Evolutionary conservation across 1,140 invertebrate species (phyloP), one percentile per base, ranked within the genome.

Genomic region (Monochamus saltuarius): DNA sequence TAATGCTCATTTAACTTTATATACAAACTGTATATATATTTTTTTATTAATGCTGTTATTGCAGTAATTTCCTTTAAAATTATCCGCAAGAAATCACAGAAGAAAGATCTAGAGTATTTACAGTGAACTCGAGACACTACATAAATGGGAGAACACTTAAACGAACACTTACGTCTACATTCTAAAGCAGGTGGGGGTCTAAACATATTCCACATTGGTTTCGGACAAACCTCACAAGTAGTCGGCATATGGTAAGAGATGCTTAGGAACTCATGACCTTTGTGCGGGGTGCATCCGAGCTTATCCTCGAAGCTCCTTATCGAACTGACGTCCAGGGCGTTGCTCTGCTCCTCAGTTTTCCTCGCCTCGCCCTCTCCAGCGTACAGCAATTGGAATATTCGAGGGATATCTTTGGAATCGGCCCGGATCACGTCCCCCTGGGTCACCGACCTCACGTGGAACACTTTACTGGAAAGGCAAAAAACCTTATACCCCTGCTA

Each of bases 211-310:
- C 95, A 98, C 52, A 98, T 83, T 68, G 95, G 94, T 77, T 95
- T 96, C 35, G 94, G 88, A 84, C 97, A 99, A 50, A 94, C 90
- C 81, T 99, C 97, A 81, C 97, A 99, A 60, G 91, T 91, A 1
- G 97, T 97, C 36, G 96, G 96, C 87, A 98, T 98, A 79, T 98
- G 95, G 80, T 93, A 99, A 62, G 91, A 94, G 68, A 99, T 95
- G 67, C 92, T 89, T 58, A 98, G 84, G 71, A 99, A 94, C 77
- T 98, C 95, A 79, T 99, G 97, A 1, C 95, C 94, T 81, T 98
- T 98, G 74, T 97, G 86, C 62, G 87, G 82, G 52, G 94, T 84
- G 64, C 90, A 90, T 11, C 83, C 73, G 40, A 83, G 84, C 75
- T 92, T 90, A 65, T 92, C 88, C 45, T 83, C 82, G 66, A 78